A percentile compares a stretch with the other conserved stretches of the same genome.
phyloP scores from a whole-genome alignment of 2,113 vertebrate species.

The Pyrgilauda ruficollis region DNA sequence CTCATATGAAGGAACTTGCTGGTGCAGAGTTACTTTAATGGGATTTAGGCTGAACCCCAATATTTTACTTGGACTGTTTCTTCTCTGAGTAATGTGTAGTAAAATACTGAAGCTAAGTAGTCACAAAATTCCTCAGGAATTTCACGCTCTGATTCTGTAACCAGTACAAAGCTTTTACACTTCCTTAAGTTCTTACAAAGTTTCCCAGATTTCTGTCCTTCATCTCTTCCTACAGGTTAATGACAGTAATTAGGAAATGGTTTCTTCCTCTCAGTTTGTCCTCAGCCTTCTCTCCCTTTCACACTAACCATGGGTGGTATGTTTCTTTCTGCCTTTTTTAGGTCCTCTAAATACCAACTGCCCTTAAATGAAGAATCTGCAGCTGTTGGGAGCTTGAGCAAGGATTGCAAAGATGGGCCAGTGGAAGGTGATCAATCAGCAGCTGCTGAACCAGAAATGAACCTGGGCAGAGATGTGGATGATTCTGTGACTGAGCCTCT shows the following conservation, averaged over 20 bases:
- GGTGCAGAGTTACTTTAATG: background rate
- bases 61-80: background rate
- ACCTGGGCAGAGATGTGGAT: background rate
- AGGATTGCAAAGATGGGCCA: background rate
- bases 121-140: background rate
- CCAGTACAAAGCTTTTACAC: background rate
- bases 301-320: background rate
- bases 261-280: background rate
- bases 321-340: constrained; percentile 45
- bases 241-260: background rate
- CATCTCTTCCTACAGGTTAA: background rate
- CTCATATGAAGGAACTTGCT: background rate
- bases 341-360: constrained; percentile 85
- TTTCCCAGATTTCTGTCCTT: background rate
- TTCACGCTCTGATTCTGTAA: background rate
- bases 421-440: background rate
- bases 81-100: background rate
- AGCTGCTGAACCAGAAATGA: background rate
- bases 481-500: background rate
- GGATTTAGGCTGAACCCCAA: background rate
- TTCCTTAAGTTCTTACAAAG: background rate
- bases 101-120: background rate
- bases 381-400: background rate
- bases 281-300: background rate
- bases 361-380: constrained; percentile 59